phyloP scores from a whole-genome alignment of 2,888 invertebrate genomes.

The Galeruca laticollis region DNA sequence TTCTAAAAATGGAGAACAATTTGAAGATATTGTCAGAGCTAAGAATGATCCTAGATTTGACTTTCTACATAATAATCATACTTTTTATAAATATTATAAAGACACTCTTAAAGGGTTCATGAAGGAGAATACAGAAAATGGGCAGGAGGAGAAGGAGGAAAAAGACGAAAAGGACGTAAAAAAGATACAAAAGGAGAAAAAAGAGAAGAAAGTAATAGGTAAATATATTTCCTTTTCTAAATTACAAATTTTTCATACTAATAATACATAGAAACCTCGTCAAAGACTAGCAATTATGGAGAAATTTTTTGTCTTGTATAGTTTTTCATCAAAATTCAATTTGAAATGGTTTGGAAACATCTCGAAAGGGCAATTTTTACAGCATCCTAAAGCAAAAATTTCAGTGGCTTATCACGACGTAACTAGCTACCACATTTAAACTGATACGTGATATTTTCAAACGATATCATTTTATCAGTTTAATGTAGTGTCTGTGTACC shows the following conservation, averaged over 20 bases:
- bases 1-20: slow-evolving; percentile 93
- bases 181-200: slow-evolving; percentile 47
- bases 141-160: slow-evolving; percentile 57
- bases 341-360: too few species aligned
- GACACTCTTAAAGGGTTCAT: slow-evolving; percentile 72
- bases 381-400: too few species aligned
- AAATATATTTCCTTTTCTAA: slow-evolving; percentile 39
- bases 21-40: slow-evolving; percentile 87
- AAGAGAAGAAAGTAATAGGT: slow-evolving; percentile 63
- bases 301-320: too few species aligned
- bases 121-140: slow-evolving; percentile 48
- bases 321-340: too few species aligned
- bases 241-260: too few species aligned
- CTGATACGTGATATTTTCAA: not conserved
- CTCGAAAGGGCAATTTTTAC: not conserved
- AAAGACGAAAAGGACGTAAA: slow-evolving; percentile 40
- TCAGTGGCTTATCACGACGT: too few species aligned
- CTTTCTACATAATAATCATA: slow-evolving; percentile 83
- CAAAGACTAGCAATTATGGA: too few species aligned
- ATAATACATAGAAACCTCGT: too few species aligned
- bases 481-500: too few species aligned
- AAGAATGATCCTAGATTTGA: slow-evolving; percentile 89
- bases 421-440: too few species aligned
- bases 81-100: slow-evolving; percentile 86
- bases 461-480: too few species aligned